A percentile compares a stretch with the other conserved stretches of the same genome.
Conservation (phyloP, 2,888 invertebrate genomes). For the Thera britannica region DNA sequence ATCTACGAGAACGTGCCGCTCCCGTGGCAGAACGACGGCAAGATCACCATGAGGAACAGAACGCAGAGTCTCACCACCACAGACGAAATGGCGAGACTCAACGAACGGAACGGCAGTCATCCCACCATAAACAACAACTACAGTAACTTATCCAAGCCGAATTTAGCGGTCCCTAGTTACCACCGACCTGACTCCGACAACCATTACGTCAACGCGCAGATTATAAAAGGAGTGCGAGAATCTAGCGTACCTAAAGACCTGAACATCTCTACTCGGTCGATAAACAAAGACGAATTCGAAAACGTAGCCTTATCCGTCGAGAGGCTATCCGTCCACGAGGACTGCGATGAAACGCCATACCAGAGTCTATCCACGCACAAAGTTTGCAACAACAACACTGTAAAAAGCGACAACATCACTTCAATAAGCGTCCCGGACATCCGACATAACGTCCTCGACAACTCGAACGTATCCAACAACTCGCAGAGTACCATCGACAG, state of each 20-base stretch:
- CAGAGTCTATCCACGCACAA: conserved; percentile 74
- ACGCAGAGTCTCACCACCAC: conserved; percentile 90
- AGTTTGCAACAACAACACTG: conserved; percentile 67
- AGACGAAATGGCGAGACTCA: conserved; percentile 84
- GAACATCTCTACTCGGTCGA: conserved; percentile 55
- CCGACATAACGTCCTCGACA: conserved; percentile 26
- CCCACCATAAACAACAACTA: conserved; percentile 65
- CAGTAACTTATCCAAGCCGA: conserved; percentile 50
- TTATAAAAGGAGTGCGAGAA: conserved; percentile 74
- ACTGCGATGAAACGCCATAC: conserved; percentile 77
- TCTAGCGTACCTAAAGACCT: conserved; percentile 70
- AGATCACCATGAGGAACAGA: conserved; percentile 67
- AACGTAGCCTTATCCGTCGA: conserved; percentile 64
- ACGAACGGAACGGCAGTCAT: conserved; percentile 73
- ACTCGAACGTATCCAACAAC: conserved; percentile 41
- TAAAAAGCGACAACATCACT: conserved; percentile 70
- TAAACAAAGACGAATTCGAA: conserved; percentile 64
- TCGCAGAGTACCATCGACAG: conserved; percentile 56
- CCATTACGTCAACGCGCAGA: conserved; percentile 79
- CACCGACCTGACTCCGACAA: conserved; percentile 60
- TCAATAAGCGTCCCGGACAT: conserved; percentile 66
- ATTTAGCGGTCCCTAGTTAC: conserved; percentile 50
- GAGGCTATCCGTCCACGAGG: conserved; percentile 65
- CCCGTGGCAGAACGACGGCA: conserved; percentile 83
- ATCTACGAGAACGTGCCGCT: conserved; percentile 93